These are phyloP conservation scores for Heliconius hortense DNA, from an alignment of 2,888 invertebrate species.

Conservation along the genomic window DNA sequence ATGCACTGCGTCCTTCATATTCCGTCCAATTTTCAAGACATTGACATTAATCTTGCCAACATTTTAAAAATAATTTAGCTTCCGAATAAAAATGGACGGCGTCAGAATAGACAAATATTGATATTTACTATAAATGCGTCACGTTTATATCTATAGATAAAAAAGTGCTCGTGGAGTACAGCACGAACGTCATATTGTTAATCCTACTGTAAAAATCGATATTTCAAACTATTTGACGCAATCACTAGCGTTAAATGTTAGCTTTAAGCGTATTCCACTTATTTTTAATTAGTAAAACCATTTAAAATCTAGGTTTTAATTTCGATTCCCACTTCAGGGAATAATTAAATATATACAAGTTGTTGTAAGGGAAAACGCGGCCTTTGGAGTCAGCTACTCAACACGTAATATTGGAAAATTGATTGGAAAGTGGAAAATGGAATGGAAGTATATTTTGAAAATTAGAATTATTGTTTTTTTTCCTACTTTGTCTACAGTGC, in stretches of 20 bases:
- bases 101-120: neutral
- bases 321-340: too few relatives aligned
- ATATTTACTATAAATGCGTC: neutral
- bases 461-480: neutral
- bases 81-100: neutral
- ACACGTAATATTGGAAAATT: neutral
- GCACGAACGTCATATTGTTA: slow-evolving; percentile 19
- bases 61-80: neutral
- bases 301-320: neutral
- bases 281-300: neutral
- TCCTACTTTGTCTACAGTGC: neutral
- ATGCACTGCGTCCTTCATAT: too few relatives aligned
- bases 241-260: neutral
- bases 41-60: too few relatives aligned
- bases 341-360: too few relatives aligned
- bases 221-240: slow-evolving; percentile 4
- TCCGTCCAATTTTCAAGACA: too few relatives aligned
- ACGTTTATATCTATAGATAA: neutral
- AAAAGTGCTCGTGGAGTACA: slow-evolving; percentile 14
- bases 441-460: too few relatives aligned
- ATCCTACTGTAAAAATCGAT: slow-evolving; percentile 28
- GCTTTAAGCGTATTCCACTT: neutral
- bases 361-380: too few relatives aligned
- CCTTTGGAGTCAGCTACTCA: neutral
- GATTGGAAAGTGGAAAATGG: neutral